phyloP scores from a whole-genome alignment of 2,888 invertebrate genomes.

The Apodemia zela region DNA sequence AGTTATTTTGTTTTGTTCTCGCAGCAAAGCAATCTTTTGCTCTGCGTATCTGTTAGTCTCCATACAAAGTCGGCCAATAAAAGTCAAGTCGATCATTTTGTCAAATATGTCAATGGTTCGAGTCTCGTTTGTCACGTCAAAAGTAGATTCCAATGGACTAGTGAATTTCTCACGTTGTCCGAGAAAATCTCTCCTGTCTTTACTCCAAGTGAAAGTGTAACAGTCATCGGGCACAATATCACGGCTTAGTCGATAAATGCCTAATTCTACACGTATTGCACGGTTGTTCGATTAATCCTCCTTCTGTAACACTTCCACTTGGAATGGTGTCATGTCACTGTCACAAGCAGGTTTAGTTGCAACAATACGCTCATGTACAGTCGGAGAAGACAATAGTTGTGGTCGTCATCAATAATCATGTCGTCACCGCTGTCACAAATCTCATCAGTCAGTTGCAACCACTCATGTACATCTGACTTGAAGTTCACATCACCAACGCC shows the following conservation, averaged over 20 bases:
- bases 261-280: too few species aligned
- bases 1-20: too few species aligned
- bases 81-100: background rate
- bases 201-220: slow-evolving; percentile 31
- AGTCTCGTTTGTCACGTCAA: background rate
- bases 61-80: slow-evolving; percentile 26
- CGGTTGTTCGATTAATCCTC: slow-evolving; percentile 21
- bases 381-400: too few species aligned
- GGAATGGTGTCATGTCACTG: background rate
- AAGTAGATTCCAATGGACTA: background rate
- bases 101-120: background rate
- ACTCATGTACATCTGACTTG: too few species aligned
- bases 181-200: slow-evolving; percentile 24
- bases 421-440: too few species aligned
- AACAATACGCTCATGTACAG: too few species aligned
- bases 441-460: too few species aligned
- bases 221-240: slow-evolving; percentile 18
- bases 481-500: too few species aligned
- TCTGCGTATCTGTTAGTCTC: slow-evolving; percentile 31
- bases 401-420: too few species aligned
- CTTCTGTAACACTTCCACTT: slow-evolving; percentile 2
- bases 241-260: slow-evolving; percentile 18
- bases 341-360: slow-evolving; percentile 4
- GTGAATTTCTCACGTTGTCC: slow-evolving; percentile 17
- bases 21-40: slow-evolving; percentile 27